Percentiles rank a stretch among this genome's conserved stretches.
phyloP scores from a whole-genome alignment of 2,888 invertebrate species.

The Mythimna lalbum region DNA sequence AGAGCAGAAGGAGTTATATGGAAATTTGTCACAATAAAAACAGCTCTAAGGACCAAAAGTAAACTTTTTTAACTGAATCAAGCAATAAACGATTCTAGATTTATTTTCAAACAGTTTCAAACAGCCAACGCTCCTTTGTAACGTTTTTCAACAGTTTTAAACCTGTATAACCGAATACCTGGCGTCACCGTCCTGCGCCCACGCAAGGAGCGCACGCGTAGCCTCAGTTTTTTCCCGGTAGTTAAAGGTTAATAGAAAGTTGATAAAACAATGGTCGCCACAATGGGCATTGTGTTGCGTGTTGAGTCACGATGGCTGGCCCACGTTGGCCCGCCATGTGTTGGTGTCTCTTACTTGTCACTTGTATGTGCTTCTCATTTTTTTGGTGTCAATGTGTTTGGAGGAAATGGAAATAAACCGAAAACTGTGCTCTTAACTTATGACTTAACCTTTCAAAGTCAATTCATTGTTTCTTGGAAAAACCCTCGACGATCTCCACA shows the following conservation, averaged over 20 bases:
- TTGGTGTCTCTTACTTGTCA: constrained; percentile 55
- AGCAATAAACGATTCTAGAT: neutral
- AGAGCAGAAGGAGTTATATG: too few species aligned
- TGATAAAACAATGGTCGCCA: constrained; percentile 79
- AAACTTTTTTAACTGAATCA: neutral
- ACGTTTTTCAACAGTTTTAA: constrained; percentile 32
- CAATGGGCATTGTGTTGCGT: constrained; percentile 79
- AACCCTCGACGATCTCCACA: neutral
- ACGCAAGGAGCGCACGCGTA: constrained; percentile 57
- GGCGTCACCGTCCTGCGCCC: constrained; percentile 43
- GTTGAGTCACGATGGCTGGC: constrained; percentile 73
- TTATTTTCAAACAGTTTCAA: constrained; percentile 2
- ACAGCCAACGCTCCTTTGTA: constrained; percentile 3
- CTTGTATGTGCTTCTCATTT: constrained; percentile 32
- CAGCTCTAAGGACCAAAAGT: neutral
- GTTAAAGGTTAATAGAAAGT: constrained; percentile 84
- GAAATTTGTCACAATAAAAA: too few species aligned
- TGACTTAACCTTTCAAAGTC: neutral
- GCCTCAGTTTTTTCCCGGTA: constrained; percentile 74
- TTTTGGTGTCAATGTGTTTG: constrained; percentile 26
- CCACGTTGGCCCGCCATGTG: constrained; percentile 57
- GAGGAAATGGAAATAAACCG: constrained; percentile 16
- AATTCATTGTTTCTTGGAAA: neutral
- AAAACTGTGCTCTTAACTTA: constrained; percentile 19
- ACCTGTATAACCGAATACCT: constrained; percentile 39